Percentiles rank a stretch among this genome's conserved stretches.
Conservation (phyloP, 2,797 vertebrate species). For the Silurus aristotelis region DNA sequence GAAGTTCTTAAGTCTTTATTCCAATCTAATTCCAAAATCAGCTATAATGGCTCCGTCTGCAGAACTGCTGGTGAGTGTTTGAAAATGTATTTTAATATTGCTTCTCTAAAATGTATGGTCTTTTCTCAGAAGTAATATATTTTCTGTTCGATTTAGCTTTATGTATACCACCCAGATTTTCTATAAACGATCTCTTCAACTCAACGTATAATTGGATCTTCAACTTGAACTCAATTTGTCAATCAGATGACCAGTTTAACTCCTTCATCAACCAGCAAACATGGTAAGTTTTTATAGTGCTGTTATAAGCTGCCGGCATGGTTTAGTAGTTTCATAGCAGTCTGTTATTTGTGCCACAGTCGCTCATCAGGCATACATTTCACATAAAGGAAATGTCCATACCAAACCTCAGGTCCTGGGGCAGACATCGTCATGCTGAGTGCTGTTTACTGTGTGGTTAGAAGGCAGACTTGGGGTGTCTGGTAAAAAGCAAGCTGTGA, state of each 20-base stretch:
- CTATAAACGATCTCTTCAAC: conserved; percentile 39
- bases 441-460: no score
- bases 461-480: no score
- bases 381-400: no score
- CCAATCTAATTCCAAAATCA: neutral
- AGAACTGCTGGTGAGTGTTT: conserved; percentile 61
- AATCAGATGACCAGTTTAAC: neutral
- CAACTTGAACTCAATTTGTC: conserved; percentile 53
- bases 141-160: conserved; percentile 54
- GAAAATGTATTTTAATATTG: neutral
- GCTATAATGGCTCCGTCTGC: conserved; percentile 35
- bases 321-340: no score
- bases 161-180: conserved; percentile 56
- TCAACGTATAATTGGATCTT: conserved; percentile 68
- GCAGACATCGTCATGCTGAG: no score
- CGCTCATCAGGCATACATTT: no score
- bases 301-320: no score
- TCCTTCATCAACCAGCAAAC: conserved; percentile 6
- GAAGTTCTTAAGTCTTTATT: conserved; percentile 45
- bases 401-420: no score
- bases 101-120: neutral
- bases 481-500: no score
- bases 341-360: no score
- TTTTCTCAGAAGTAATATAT: conserved; percentile 1
- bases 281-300: conserved; percentile 60